Evolutionary conservation across 2,888 invertebrate species (phyloP).

Genomic region (Taphrorychus bicolor): DNA sequence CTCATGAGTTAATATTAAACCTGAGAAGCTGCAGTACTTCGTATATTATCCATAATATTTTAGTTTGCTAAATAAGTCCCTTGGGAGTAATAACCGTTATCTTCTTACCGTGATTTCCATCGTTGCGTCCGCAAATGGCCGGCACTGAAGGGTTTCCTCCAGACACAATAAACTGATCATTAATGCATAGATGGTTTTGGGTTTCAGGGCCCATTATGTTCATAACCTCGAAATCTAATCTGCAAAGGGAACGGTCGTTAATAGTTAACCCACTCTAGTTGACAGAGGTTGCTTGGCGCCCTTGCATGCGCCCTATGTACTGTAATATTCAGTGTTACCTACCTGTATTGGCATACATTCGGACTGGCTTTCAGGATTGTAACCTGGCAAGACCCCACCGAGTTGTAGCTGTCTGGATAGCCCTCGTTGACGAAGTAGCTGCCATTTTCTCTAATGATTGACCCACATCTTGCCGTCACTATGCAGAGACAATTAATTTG

Average conservation of each 20-base stretch:
- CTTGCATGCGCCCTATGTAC: no score
- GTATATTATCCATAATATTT: no score
- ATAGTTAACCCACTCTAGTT: not conserved
- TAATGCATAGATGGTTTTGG: slow-evolving; percentile 79
- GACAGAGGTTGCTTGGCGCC: not conserved
- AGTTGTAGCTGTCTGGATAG: slow-evolving; percentile 79
- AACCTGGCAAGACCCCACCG: slow-evolving; percentile 84
- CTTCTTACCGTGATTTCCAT: slow-evolving; percentile 79
- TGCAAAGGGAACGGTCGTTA: slow-evolving; percentile 51
- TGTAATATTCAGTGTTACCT: no score
- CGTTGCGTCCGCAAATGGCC: slow-evolving; percentile 80
- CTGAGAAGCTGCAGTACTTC: no score
- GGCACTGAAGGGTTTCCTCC: slow-evolving; percentile 78
- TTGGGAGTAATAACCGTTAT: not conserved
- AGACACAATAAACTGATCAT: slow-evolving; percentile 85
- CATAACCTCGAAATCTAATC: slow-evolving; percentile 82
- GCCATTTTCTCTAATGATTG: slow-evolving; percentile 78
- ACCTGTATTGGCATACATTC: slow-evolving; percentile 86
- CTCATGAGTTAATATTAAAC: no score
- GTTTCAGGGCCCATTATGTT: slow-evolving; percentile 78
- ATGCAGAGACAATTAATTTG: slow-evolving; percentile 25
- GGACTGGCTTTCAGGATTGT: slow-evolving; percentile 79
- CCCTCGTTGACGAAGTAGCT: slow-evolving; percentile 87
- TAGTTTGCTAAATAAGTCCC: not conserved
- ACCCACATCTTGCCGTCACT: slow-evolving; percentile 84